Evolutionary conservation across 2,113 vertebrate species (phyloP).

Genomic region (Micronycteris hirsuta): DNA sequence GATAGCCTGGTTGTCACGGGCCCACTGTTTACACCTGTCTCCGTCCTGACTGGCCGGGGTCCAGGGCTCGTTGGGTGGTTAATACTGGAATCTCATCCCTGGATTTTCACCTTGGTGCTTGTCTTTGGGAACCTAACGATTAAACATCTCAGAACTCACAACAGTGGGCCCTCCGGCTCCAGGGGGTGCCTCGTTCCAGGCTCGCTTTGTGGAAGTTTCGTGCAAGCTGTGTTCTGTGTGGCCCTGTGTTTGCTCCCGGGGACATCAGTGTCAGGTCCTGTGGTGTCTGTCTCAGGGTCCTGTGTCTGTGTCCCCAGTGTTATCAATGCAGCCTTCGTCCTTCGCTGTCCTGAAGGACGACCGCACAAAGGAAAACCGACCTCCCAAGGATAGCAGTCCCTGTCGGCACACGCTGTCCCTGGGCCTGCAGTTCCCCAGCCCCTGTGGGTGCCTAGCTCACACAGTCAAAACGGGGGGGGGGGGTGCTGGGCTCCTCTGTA

Average conservation of each 20-base stretch:
- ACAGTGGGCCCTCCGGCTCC: neutral
- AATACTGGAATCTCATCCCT: neutral
- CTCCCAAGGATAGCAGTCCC: neutral
- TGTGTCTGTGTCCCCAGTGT: conserved; percentile 64
- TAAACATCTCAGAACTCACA: neutral
- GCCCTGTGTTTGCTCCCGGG: conserved; percentile 22
- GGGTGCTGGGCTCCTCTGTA: neutral
- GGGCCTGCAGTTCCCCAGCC: neutral
- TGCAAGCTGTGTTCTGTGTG: conserved; percentile 62
- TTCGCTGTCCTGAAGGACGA: neutral
- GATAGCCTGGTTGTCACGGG: accelerated
- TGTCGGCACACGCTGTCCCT: accelerated
- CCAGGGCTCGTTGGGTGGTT: neutral
- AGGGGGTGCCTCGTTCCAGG: neutral
- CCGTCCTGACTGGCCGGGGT: neutral
- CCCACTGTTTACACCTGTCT: neutral
- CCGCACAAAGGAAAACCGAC: neutral
- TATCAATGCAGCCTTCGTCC: neutral
- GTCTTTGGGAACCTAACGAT: neutral
- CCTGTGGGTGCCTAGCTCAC: neutral
- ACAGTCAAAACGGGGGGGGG: neutral
- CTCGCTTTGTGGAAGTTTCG: conserved; percentile 10
- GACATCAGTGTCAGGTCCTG: conserved; percentile 8
- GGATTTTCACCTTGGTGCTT: neutral
- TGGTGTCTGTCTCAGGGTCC: conserved; percentile 70